Conservation (phyloP, 2,888 invertebrate species). For the Lasiommata megera region DNA sequence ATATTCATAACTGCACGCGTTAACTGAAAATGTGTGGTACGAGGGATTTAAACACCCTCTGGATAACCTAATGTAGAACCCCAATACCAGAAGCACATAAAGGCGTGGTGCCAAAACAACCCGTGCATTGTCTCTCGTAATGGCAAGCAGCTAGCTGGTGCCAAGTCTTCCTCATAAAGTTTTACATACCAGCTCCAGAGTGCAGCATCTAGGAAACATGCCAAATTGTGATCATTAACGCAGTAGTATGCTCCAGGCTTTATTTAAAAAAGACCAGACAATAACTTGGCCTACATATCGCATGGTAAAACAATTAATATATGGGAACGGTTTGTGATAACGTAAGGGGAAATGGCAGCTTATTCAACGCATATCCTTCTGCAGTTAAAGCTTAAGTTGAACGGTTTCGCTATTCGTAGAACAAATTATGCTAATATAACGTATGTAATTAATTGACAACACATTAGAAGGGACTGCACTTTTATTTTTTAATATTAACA, state of each 20-base stretch:
- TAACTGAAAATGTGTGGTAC: too few species aligned
- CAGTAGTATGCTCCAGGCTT: neutral
- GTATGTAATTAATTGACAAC: too few species aligned
- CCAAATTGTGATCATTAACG: conserved; percentile 4
- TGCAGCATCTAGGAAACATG: conserved; percentile 2
- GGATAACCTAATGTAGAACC: neutral
- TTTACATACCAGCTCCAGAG: neutral
- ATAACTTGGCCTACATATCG: neutral
- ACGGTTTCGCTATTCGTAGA: too few species aligned
- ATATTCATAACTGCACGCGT: too few species aligned
- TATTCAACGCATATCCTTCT: too few species aligned
- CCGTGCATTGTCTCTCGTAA: conserved; percentile 2
- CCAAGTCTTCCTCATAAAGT: conserved; percentile 7
- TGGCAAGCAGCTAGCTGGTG: conserved; percentile 1
- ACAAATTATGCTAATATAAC: too few species aligned
- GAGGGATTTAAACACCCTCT: too few species aligned
- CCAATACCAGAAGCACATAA: neutral
- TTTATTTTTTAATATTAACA: too few species aligned
- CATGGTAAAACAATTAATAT: neutral
- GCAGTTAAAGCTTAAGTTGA: too few species aligned
- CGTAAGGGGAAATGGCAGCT: too few species aligned
- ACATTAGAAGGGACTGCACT: too few species aligned
- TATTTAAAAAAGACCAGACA: neutral
- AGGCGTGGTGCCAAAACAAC: conserved; percentile 5
- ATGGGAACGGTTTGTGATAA: too few species aligned